Evolutionary conservation across 2,113 vertebrate species (phyloP).

Genomic region (Sminthopsis crassicaudata): DNA sequence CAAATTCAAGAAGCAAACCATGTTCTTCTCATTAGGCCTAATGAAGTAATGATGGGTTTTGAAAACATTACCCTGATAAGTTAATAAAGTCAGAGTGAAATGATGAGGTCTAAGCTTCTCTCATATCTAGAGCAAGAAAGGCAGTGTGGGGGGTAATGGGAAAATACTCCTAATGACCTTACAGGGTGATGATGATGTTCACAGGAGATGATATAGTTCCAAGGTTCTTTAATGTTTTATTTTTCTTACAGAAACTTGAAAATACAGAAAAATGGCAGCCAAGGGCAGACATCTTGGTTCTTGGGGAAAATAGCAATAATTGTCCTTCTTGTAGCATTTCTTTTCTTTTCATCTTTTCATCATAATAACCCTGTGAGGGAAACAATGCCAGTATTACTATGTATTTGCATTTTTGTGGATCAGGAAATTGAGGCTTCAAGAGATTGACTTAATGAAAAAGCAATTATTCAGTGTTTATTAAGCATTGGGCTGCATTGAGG

Average conservation of each 20-base stretch:
- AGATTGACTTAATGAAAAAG: too few species aligned
- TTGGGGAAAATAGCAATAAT: not conserved
- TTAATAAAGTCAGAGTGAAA: slow-evolving; percentile 30
- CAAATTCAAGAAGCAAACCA: not conserved
- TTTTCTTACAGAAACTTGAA: not conserved
- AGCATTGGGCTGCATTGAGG: too few species aligned
- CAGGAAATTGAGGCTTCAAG: too few species aligned
- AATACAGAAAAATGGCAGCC: not conserved
- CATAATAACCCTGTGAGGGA: not conserved
- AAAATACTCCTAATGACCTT: not conserved
- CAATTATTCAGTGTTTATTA: too few species aligned
- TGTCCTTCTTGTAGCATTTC: not conserved
- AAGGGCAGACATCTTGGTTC: not conserved
- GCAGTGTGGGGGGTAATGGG: not conserved
- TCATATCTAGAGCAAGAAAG: not conserved
- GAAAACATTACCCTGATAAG: slow-evolving; percentile 32
- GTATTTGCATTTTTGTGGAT: not conserved
- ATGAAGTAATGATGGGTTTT: slow-evolving; percentile 37
- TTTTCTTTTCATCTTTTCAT: too few species aligned
- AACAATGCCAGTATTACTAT: not conserved
- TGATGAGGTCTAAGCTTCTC: not conserved
- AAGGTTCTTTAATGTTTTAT: not conserved
- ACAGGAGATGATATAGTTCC: not conserved
- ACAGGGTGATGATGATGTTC: not conserved
- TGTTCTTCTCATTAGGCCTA: slow-evolving; percentile 1